Evolutionary conservation across 2,888 invertebrate genomes (phyloP).

Genomic region (Watsonalla cultraria): DNA sequence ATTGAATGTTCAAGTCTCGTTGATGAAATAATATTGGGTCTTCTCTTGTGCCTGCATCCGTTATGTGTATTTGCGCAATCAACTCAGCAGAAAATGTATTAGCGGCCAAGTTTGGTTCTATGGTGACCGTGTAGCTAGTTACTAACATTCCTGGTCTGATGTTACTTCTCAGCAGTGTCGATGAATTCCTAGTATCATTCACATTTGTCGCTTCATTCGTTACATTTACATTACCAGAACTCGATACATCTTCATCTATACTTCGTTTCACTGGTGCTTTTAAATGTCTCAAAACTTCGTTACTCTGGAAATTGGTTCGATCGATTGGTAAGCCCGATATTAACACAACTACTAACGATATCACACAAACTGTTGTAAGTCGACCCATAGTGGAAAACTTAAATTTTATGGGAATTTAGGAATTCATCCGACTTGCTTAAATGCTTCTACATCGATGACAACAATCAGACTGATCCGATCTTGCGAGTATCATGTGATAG

Average conservation of each 20-base stretch:
- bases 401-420: constrained; percentile 1
- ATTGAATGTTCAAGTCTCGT: constrained; percentile 28
- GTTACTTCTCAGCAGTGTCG: constrained; percentile 18
- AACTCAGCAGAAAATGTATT: constrained; percentile 37
- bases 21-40: constrained; percentile 35
- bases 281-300: background rate
- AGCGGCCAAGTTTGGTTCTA: constrained; percentile 27
- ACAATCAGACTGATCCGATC: background rate
- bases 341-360: constrained; percentile 18
- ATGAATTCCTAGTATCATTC: constrained; percentile 5
- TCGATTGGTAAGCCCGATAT: constrained; percentile 28
- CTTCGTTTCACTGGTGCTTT: background rate
- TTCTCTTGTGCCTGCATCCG: constrained; percentile 25
- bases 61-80: constrained; percentile 29
- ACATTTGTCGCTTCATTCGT: constrained; percentile 1
- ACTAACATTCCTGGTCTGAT: constrained; percentile 46
- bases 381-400: constrained; percentile 21
- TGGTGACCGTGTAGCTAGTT: constrained; percentile 30
- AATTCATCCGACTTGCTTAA: background rate
- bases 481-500: background rate
- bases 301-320: background rate
- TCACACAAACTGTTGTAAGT: constrained; percentile 17
- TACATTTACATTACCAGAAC: constrained; percentile 2
- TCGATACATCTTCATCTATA: background rate
- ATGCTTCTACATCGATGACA: background rate